These are phyloP conservation scores for Stenopsyche tienmushanensis DNA, from an alignment of 1,140 invertebrate species.

Conservation along the genomic window DNA sequence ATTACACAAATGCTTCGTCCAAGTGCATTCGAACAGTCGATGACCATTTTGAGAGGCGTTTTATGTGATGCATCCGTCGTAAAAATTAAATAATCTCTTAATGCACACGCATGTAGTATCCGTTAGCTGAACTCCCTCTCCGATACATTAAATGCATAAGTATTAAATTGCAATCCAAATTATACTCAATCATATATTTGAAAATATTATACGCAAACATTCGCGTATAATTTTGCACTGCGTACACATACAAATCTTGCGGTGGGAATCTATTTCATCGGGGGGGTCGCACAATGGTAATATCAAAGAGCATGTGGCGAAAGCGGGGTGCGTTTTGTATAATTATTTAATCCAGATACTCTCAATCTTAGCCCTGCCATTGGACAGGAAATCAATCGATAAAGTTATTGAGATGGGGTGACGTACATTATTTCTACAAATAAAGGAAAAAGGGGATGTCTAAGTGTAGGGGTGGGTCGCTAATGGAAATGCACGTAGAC, in stretches of 20 bases:
- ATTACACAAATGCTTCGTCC: no score
- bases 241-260: no score
- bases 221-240: no score
- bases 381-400: conserved; percentile 41
- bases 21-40: no score
- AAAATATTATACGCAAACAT: no score
- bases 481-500: conserved; percentile 9
- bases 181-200: no score
- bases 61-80: no score
- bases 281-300: conserved; percentile 13
- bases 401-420: conserved; percentile 39
- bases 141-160: not conserved
- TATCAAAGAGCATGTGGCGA: not conserved
- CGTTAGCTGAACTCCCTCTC: not conserved
- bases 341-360: conserved; percentile 41
- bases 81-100: no score
- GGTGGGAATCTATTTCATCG: conserved; percentile 19
- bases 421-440: conserved; percentile 34
- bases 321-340: conserved; percentile 27
- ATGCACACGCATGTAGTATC: no score
- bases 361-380: conserved; percentile 37
- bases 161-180: not conserved
- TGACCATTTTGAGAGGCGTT: no score
- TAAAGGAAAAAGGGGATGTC: conserved; percentile 30
- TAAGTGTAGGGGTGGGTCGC: not conserved